Conservation (phyloP, 2,797 vertebrate species). For the Hirundo rustica region DNA sequence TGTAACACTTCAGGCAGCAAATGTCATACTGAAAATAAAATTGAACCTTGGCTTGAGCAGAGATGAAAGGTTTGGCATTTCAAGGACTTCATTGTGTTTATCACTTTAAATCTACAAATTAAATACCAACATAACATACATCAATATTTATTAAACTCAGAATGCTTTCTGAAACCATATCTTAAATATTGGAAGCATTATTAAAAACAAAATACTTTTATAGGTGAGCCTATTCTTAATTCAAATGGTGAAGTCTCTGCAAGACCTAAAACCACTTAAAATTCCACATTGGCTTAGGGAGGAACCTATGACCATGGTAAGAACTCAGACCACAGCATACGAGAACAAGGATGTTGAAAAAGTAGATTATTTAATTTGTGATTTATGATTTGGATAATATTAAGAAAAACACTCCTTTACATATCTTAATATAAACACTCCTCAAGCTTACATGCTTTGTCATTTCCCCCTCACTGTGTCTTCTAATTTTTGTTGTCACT, state of each 20-base stretch:
- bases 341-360: not conserved
- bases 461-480: not conserved
- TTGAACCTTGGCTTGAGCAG: constrained; percentile 22
- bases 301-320: not conserved
- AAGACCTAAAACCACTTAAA: not conserved
- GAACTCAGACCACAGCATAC: not conserved
- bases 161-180: not conserved
- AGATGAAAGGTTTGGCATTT: constrained; percentile 54
- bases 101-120: constrained; percentile 43
- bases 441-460: not conserved
- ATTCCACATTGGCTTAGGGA: not conserved
- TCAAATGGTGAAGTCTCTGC: not conserved
- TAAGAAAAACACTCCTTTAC: not conserved
- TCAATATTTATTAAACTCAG: not conserved
- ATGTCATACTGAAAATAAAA: constrained; percentile 58
- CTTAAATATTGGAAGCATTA: not conserved
- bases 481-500: not conserved
- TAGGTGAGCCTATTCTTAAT: not conserved
- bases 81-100: constrained; percentile 19
- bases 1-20: constrained; percentile 66
- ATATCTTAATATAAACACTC: not conserved
- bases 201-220: not conserved
- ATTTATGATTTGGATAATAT: not conserved
- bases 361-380: not conserved
- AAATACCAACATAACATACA: not conserved